Conservation (phyloP, 1,140 invertebrate species). For the Drosophila biarmipes region DNA sequence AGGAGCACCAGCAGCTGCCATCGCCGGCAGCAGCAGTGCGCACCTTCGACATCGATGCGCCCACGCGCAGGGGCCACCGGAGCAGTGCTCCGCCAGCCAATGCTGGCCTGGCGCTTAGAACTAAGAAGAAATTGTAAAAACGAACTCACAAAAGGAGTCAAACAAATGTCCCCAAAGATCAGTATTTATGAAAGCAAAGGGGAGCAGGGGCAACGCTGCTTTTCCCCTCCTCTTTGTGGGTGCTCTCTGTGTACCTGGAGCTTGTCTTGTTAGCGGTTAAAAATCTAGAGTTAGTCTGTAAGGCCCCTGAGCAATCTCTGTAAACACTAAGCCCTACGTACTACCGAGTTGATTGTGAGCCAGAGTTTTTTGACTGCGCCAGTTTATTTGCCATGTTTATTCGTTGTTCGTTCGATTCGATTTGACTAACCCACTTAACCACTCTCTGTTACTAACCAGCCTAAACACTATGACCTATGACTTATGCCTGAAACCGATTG, state of each 20-base stretch:
- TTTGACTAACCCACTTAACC: constrained; percentile 28
- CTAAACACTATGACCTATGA: constrained; percentile 27
- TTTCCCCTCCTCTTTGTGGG: background rate
- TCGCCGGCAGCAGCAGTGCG: constrained; percentile 43
- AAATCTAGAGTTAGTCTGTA: constrained; percentile 4
- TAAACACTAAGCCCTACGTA: constrained; percentile 20
- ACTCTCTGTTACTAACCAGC: constrained; percentile 32
- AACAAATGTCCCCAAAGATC: too few relatives aligned
- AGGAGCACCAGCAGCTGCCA: constrained; percentile 32
- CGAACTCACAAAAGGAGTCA: background rate
- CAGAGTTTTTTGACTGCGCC: constrained; percentile 67
- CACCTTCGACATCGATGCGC: constrained; percentile 81
- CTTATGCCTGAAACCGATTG: constrained; percentile 16
- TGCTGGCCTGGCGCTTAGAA: constrained; percentile 56
- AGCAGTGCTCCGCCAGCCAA: constrained; percentile 6
- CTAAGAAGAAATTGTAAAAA: constrained; percentile 71
- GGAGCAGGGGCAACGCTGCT: constrained; percentile 4
- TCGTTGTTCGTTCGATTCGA: constrained; percentile 21
- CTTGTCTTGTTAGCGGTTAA: constrained; percentile 17
- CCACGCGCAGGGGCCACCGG: constrained; percentile 25
- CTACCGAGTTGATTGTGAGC: constrained; percentile 6
- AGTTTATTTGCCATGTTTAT: constrained; percentile 40
- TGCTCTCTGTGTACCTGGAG: constrained; percentile 18
- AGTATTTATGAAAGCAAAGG: background rate
- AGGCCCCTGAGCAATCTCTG: constrained; percentile 27